phyloP scores from a whole-genome alignment of 1,140 invertebrate species.

The Drosophila bipectinata region DNA sequence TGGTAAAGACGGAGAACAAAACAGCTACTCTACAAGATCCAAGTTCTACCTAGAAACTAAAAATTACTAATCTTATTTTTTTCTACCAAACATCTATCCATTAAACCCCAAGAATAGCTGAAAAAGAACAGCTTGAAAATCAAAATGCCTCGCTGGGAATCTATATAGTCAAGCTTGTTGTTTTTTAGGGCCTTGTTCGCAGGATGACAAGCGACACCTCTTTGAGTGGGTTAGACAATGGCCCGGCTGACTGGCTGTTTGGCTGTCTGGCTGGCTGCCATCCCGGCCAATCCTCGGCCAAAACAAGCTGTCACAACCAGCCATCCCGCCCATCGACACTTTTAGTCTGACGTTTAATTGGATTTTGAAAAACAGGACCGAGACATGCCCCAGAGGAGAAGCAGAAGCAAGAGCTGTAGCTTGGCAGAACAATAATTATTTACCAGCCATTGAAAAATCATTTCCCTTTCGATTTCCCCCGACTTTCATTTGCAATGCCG shows the following conservation, averaged over 20 bases:
- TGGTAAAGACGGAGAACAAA: no score
- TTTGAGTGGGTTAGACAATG: constrained; percentile 48
- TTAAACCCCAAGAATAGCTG: neutral
- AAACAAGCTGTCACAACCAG: constrained; percentile 42
- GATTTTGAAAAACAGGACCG: constrained; percentile 32
- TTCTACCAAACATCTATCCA: neutral
- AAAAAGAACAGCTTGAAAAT: neutral
- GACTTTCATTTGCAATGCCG: constrained; percentile 19
- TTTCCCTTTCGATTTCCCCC: constrained; percentile 78
- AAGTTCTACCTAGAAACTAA: neutral
- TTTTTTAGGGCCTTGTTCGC: constrained; percentile 17
- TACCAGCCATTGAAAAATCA: constrained; percentile 78
- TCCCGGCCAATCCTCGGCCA: constrained; percentile 27
- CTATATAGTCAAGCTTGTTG: constrained; percentile 8
- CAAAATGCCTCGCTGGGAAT: constrained; percentile 1
- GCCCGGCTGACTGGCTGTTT: neutral
- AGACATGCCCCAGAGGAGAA: neutral
- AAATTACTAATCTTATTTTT: no score
- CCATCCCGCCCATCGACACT: constrained; percentile 39
- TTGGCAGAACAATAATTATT: constrained; percentile 73
- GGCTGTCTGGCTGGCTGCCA: neutral
- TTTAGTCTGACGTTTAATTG: constrained; percentile 53
- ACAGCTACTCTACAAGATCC: neutral
- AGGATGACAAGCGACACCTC: constrained; percentile 37
- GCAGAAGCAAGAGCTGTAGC: neutral